Base-by-base conservation (phyloP, 2,113 vertebrate genomes). In the Bothrops jararaca region DNA sequence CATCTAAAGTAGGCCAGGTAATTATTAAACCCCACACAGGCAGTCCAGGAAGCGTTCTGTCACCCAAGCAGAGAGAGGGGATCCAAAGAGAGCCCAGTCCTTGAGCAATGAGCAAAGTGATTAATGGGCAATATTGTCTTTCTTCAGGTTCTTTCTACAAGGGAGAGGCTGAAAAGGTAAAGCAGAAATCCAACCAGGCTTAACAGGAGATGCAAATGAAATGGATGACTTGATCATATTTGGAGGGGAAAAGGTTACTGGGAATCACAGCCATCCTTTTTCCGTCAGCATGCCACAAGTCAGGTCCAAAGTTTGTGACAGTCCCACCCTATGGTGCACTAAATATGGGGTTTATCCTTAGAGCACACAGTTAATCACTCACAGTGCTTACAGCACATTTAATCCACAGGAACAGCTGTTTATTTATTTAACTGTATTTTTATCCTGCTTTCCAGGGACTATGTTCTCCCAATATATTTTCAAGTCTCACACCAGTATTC, bases 101-200 rank as follows among this genome's bases (percentile, higher is more conserved):
- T 0, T 7, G 5, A 39, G 18, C 85, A 80, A 48, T 57, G 48
- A 85, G 29, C 45, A 12, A 48, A 50, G 1, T 1, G 50, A 5
- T 4, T 58, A 53, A 60, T 3, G 34, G 5, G 26, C 29, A 60
- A 24, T 9, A 39, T 93, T 20, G 26, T 4, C 94, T 94, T 92
- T 91, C 89, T 80, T 93, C 90, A 92, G 54, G 54, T 26, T 88
- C 85, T 89, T 86, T 0, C 88, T 4, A 22, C 24, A 60, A 88
- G 95, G 0, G 45, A 24, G 20, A 24, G 26, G 39, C 18, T 23
- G 20, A 34, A 48, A 9, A 24, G 18, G 92, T 0, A 9, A 26
- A 95, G 93, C 90, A 0, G 96, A 96, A 97, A 96, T 96, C 95
- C 97, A 56, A 20, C 48, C 92, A 94, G 93, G 93, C 34, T 0